Evolutionary conservation across 1,140 invertebrate species (phyloP).

Genomic region (Archegozetes longisetosus): DNA sequence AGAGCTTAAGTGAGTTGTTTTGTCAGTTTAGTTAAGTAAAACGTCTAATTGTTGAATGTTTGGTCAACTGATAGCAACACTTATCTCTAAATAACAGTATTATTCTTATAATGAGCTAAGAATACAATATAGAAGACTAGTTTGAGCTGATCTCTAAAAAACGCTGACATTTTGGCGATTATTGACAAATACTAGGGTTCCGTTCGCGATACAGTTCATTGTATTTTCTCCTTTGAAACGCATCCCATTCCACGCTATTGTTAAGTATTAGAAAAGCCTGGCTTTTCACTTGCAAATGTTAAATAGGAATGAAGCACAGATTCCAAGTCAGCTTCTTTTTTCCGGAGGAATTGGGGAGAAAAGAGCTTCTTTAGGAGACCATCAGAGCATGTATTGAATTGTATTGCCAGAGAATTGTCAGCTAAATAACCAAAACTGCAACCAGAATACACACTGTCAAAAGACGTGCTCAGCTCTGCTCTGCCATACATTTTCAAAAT

Average conservation of each 20-base stretch:
- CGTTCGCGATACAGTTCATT: too few relatives aligned
- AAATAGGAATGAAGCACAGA: background rate
- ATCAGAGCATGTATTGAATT: background rate
- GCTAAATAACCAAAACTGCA: background rate
- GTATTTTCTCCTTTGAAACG: too few relatives aligned
- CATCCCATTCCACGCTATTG: too few relatives aligned
- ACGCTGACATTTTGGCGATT: background rate
- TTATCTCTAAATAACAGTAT: too few relatives aligned
- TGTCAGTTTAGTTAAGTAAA: too few relatives aligned
- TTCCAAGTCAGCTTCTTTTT: background rate
- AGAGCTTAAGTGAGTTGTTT: too few relatives aligned
- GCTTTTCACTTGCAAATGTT: background rate
- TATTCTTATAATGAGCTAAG: too few relatives aligned
- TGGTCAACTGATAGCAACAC: too few relatives aligned
- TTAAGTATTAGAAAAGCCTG: too few relatives aligned
- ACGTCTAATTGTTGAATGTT: too few relatives aligned
- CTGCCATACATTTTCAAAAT: too few relatives aligned
- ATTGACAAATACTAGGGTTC: background rate
- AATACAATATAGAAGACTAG: too few relatives aligned
- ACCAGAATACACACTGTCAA: background rate
- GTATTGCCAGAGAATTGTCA: background rate
- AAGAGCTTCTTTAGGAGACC: background rate
- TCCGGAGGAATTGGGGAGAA: background rate
- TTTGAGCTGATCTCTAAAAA: background rate
- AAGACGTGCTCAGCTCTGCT: background rate